Conservation (phyloP, 1,140 invertebrate species). For the Atta colombica region DNA sequence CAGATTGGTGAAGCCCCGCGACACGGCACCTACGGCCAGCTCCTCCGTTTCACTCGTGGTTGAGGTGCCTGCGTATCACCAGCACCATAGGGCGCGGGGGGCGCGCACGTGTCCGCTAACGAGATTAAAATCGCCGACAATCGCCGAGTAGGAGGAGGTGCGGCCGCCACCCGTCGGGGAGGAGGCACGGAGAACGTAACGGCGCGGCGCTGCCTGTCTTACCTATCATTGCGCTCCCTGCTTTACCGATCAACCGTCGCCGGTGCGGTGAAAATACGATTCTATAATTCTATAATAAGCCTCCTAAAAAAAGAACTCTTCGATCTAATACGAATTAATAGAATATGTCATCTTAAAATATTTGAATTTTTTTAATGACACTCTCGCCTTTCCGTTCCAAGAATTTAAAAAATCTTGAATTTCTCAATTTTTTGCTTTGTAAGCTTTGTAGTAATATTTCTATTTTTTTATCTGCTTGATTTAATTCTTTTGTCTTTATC, state of each 20-base stretch:
- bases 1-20: conserved; percentile 87
- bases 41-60: conserved; percentile 40
- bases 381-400: neutral
- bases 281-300: too few relatives aligned
- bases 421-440: neutral
- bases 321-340: neutral
- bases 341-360: neutral
- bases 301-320: neutral
- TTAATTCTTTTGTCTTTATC: neutral
- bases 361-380: neutral
- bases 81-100: conserved; percentile 76
- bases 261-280: too few relatives aligned
- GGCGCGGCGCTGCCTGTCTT: conserved; percentile 56
- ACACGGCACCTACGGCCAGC: conserved; percentile 64
- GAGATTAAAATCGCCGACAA: conserved; percentile 86
- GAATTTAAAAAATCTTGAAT: neutral
- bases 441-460: neutral
- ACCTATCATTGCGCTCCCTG: conserved; percentile 34
- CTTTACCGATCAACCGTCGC: conserved; percentile 14
- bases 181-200: conserved; percentile 80
- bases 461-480: neutral
- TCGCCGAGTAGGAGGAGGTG: conserved; percentile 76
- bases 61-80: conserved; percentile 56
- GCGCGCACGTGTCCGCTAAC: conserved; percentile 86
- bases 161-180: conserved; percentile 77